A percentile compares a stretch with the other conserved stretches of the same genome.
Evolutionary conservation across 2,113 vertebrate species (phyloP).

Genomic region (Monarcha castaneiventris): DNA sequence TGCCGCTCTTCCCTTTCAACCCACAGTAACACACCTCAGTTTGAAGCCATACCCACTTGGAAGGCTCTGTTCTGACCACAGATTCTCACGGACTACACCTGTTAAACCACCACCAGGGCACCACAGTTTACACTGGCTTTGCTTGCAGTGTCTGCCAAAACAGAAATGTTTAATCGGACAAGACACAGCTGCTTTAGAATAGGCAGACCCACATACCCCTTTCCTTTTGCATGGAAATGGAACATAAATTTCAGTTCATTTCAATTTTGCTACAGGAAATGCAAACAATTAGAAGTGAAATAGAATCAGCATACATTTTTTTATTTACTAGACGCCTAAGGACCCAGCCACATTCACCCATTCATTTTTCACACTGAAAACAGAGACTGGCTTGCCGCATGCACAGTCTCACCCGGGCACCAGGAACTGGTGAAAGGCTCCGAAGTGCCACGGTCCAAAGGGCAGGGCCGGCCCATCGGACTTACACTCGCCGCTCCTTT

Average conservation of each 20-base stretch:
- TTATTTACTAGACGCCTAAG: neutral
- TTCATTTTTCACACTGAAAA: neutral
- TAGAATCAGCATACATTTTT: accelerated
- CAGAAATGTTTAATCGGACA: neutral
- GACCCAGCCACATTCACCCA: neutral
- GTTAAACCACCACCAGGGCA: neutral
- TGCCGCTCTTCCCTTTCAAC: no score
- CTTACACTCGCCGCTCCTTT: neutral
- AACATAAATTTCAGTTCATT: neutral
- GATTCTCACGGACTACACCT: neutral
- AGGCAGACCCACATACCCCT: accelerated
- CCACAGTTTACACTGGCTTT: neutral
- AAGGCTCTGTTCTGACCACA: neutral
- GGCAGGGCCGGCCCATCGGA: neutral
- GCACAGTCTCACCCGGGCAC: accelerated
- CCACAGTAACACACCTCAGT: accelerated
- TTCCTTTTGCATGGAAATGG: neutral
- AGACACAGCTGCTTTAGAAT: neutral
- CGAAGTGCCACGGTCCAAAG: accelerated
- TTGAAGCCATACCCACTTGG: neutral
- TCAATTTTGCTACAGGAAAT: neutral
- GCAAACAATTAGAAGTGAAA: neutral
- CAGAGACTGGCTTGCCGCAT: neutral
- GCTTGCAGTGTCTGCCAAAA: accelerated
- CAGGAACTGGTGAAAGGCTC: neutral